Percentiles rank a stretch among this genome's conserved stretches.
Evolutionary conservation across 2,113 vertebrate genomes (phyloP).

Genomic region (Polyodon spathula): DNA sequence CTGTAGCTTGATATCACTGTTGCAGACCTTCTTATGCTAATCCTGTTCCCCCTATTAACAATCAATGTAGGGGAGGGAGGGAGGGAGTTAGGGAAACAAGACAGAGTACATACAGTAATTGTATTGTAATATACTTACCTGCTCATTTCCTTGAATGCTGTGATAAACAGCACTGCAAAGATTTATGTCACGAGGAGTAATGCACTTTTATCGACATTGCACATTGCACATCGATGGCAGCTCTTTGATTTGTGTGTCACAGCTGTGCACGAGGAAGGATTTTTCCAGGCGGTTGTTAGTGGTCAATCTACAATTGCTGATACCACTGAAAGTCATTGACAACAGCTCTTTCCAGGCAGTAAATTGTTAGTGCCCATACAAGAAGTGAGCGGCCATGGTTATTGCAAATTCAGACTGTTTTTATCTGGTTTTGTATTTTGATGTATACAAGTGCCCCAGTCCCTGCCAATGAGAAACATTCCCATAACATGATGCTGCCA

Average conservation of each 20-base stretch:
- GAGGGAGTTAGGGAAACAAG: too few species aligned
- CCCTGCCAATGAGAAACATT: too few species aligned
- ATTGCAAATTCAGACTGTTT: slow-evolving; percentile 32
- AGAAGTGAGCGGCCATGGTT: slow-evolving; percentile 40
- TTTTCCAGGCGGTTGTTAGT: slow-evolving; percentile 55
- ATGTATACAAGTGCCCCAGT: too few species aligned
- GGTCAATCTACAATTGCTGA: slow-evolving; percentile 62
- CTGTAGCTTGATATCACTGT: slow-evolving; percentile 62
- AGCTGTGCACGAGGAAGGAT: slow-evolving; percentile 45
- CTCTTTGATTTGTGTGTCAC: slow-evolving; percentile 55
- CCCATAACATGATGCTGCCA: too few species aligned
- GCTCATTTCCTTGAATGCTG: too few species aligned
- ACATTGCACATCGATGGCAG: slow-evolving; percentile 24
- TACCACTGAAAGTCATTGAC: slow-evolving; percentile 64
- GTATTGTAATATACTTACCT: too few species aligned
- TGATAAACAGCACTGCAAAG: slow-evolving; percentile 16
- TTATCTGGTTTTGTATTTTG: neutral
- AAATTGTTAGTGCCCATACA: slow-evolving; percentile 45
- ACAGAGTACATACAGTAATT: too few species aligned
- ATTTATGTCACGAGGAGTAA: slow-evolving; percentile 22
- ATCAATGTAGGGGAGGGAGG: too few species aligned
- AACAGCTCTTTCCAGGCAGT: slow-evolving; percentile 52
- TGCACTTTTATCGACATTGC: slow-evolving; percentile 15
- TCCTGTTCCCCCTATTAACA: slow-evolving; percentile 26
- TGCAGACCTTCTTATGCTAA: slow-evolving; percentile 56